Base-by-base conservation (phyloP, 2,797 vertebrate species). In the Pitangus sulphuratus region DNA sequence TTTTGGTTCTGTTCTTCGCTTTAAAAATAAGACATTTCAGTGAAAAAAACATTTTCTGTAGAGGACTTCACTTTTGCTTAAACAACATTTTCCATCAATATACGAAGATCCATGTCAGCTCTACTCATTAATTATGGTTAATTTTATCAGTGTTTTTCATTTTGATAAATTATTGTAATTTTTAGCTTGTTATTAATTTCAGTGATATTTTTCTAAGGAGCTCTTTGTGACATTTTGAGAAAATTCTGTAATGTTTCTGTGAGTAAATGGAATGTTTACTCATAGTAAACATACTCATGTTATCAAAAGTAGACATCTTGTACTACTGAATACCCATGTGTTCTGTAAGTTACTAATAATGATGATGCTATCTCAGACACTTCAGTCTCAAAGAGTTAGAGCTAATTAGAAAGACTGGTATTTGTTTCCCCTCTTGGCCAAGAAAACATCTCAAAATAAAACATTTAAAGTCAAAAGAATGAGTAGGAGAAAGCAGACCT, bases 261-360 rank as follows among this genome's bases (percentile, higher is more conserved):
- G 44, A 77, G 30, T 42, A 42, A 62, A 62, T 15, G 8, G 20
- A 62, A 42, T 21, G 13, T 62, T 62, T 42, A 22, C 60, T 42
- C 8, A 20, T 12, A 9, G 31, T 72, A 90, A 66, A n/a, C n/a
- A n/a, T n/a, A n/a, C n/a, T n/a, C n/a, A 44, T 74, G 56, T 89
- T 87, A 91, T 84, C 87, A 71, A 78, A 94, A 95, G 42, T 74
- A 94, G 64, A 66, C 66, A 87, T 85, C 75, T 89, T 95, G 44
- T 89, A 61, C 60, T 75, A 71, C n/a, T 50, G 60, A 91, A 60
- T 68, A 87, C 57, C 61, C 65, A 39, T 95, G 78, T 85, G 53
- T 89, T 95, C 87, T 93, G 81, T 93, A 94, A 82, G 64, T 89
- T 92, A 50, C 37, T 91, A 47, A 50, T 95, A 84, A 81, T 3